phyloP scores from a whole-genome alignment of 2,888 invertebrate species.

The Periphyllus acericola region DNA sequence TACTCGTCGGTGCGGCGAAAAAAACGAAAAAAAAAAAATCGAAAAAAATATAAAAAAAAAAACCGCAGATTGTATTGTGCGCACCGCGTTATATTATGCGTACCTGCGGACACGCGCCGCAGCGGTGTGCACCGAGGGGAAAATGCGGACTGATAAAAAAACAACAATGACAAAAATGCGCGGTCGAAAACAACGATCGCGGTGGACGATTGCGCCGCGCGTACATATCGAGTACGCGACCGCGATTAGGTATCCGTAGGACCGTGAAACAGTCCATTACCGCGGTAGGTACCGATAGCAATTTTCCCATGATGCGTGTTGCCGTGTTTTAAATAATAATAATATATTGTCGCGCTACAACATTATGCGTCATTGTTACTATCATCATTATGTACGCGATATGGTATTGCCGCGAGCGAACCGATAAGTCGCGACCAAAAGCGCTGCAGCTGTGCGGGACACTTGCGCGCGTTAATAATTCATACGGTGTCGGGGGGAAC shows the following conservation, averaged over 20 bases:
- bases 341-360: background rate
- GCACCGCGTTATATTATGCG: background rate
- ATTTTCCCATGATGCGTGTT: conserved; percentile 1
- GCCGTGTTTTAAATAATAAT: background rate
- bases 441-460: background rate
- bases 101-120: too few species aligned
- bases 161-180: conserved; percentile 40
- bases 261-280: too few species aligned
- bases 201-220: background rate
- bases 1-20: too few species aligned
- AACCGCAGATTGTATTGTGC: too few species aligned
- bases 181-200: conserved; percentile 35
- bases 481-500: background rate
- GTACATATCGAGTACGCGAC: too few species aligned
- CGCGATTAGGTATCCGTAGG: too few species aligned
- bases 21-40: background rate
- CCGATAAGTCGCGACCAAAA: background rate
- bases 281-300: too few species aligned
- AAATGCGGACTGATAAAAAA: conserved; percentile 6
- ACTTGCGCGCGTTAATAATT: background rate
- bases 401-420: background rate
- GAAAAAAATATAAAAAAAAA: too few species aligned
- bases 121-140: background rate
- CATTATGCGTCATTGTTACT: too few species aligned
- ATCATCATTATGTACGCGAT: background rate